These are phyloP conservation scores for Microctenopoma steveboyesi DNA, from an alignment of 2,797 vertebrate species.

Conservation along the genomic window DNA sequence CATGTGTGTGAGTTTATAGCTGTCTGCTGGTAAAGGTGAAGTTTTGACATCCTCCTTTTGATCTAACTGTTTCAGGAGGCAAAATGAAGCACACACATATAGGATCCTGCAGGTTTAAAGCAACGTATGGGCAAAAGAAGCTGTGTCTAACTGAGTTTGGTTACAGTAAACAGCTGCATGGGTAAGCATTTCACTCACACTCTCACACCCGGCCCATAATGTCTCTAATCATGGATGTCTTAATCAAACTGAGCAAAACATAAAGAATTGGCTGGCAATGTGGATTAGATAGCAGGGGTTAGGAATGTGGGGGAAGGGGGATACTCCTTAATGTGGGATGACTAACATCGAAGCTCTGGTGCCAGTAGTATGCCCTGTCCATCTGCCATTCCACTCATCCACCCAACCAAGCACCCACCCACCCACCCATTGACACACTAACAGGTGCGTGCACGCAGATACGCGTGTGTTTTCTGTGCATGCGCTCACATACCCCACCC, in stretches of 20 bases:
- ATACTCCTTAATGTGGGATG: slow-evolving; percentile 77
- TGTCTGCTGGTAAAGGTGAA: background rate
- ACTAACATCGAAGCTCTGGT: slow-evolving; percentile 72
- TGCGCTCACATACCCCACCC: slow-evolving; percentile 61
- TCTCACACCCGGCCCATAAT: slow-evolving; percentile 76
- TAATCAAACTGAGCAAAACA: slow-evolving; percentile 85
- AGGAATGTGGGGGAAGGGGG: slow-evolving; percentile 67
- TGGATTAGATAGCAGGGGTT: slow-evolving; percentile 84
- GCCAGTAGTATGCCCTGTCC: slow-evolving; percentile 78
- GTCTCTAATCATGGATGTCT: slow-evolving; percentile 86
- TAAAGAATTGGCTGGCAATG: slow-evolving; percentile 80
- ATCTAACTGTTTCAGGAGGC: background rate
- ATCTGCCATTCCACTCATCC: slow-evolving; percentile 72
- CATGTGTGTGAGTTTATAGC: background rate
- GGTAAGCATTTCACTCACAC: slow-evolving; percentile 59
- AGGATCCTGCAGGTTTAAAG: slow-evolving; percentile 1
- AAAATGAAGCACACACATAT: background rate
- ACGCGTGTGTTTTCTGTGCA: slow-evolving; percentile 63
- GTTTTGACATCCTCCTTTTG: background rate
- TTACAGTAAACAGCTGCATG: slow-evolving; percentile 64
- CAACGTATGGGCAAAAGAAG: slow-evolving; percentile 30
- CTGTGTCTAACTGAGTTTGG: slow-evolving; percentile 45
- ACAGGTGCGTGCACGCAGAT: slow-evolving; percentile 72
- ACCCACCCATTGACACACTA: slow-evolving; percentile 69
- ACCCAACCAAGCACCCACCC: slow-evolving; percentile 54